These are phyloP conservation scores for Pterostichus niger DNA, from an alignment of 2,888 invertebrate genomes.

Conservation along the genomic window DNA sequence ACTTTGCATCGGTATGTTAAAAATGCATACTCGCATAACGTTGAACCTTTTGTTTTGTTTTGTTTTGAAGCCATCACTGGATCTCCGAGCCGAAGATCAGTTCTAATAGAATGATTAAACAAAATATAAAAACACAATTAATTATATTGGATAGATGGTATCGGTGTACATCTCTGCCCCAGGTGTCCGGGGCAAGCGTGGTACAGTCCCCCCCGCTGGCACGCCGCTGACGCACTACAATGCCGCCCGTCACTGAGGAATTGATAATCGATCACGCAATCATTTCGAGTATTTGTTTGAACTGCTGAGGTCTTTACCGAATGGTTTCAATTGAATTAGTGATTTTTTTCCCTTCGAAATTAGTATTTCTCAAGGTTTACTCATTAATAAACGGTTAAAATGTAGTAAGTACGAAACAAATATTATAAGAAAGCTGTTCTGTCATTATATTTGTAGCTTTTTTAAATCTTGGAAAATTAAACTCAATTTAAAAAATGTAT, in stretches of 20 bases:
- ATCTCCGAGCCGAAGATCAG: conserved; percentile 70
- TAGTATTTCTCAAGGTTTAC: no score
- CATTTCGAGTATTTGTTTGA: conserved; percentile 24
- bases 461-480: no score
- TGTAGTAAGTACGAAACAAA: no score
- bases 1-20: conserved; percentile 75
- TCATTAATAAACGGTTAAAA: no score
- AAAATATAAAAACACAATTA: conserved; percentile 78
- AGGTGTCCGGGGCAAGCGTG: conserved; percentile 74
- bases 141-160: conserved; percentile 77
- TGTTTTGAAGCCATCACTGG: conserved; percentile 1
- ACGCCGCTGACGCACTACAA: conserved; percentile 47
- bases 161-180: conserved; percentile 74
- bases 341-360: neutral
- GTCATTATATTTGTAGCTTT: no score
- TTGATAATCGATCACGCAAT: conserved; percentile 37
- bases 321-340: conserved; percentile 51
- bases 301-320: conserved; percentile 33
- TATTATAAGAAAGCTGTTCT: no score
- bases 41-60: conserved; percentile 52
- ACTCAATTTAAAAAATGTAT: no score
- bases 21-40: conserved; percentile 73
- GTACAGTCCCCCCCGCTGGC: conserved; percentile 69
- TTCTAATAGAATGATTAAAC: conserved; percentile 77
- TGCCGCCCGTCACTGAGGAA: conserved; percentile 47